Conservation (phyloP, 2,113 vertebrate genomes). For the Sigmodon hispidus region DNA sequence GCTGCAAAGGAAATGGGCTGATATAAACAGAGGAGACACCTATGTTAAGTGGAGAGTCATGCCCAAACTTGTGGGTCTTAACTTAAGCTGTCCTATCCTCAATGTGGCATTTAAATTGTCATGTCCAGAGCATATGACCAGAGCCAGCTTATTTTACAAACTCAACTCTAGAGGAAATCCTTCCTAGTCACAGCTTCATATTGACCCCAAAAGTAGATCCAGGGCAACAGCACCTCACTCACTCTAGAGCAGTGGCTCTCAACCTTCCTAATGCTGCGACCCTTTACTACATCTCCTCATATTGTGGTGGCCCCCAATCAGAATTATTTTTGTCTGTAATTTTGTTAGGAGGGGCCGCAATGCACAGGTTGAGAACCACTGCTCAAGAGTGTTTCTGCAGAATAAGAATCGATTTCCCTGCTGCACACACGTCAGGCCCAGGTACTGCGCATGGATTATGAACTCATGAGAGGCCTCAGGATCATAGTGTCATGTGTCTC, state of each 20-base stretch:
- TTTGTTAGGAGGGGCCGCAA: neutral
- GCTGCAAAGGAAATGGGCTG: rapidly evolving
- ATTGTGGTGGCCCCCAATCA: too few species aligned
- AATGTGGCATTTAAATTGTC: rapidly evolving
- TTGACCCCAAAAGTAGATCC: neutral
- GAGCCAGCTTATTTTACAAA: neutral
- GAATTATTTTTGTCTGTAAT: neutral
- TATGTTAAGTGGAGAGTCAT: rapidly evolving
- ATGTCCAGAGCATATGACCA: neutral
- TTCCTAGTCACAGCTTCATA: neutral
- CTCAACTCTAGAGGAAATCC: neutral
- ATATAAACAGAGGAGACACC: neutral
- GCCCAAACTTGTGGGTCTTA: rapidly evolving
- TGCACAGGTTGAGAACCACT: neutral
- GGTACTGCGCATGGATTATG: neutral
- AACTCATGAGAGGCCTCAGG: neutral
- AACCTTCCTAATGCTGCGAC: neutral
- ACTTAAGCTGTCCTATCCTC: neutral
- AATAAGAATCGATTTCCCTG: neutral
- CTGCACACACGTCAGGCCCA: neutral
- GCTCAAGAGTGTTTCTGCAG: neutral
- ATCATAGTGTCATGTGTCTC: neutral
- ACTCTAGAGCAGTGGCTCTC: neutral
- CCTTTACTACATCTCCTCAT: neutral
- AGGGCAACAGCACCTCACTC: neutral